phyloP scores from a whole-genome alignment of 2,888 invertebrate species.

The Caenorhabditis virilis region DNA sequence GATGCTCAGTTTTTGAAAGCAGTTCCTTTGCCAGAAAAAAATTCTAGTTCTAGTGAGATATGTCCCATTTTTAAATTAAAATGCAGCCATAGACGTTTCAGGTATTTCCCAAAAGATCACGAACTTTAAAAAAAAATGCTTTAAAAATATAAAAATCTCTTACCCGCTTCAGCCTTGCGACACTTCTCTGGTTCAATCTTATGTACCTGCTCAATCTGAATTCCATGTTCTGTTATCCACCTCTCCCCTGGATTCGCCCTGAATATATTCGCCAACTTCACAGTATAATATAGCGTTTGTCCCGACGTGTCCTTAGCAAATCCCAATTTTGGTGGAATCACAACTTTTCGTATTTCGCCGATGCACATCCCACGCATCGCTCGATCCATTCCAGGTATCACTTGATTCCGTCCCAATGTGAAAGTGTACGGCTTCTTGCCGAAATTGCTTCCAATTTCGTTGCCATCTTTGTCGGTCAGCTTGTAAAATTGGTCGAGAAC shows the following conservation, averaged over 20 bases:
- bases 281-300: conserved; percentile 32
- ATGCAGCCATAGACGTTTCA: too few relatives aligned
- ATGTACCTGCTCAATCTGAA: conserved; percentile 42
- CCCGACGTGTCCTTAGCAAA: conserved; percentile 26
- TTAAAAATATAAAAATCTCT: not conserved
- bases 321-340: conserved; percentile 30
- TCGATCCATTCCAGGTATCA: conserved; percentile 37
- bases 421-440: conserved; percentile 60
- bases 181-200: conserved; percentile 27
- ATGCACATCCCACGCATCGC: conserved; percentile 38
- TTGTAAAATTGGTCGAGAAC: conserved; percentile 60
- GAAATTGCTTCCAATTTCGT: conserved; percentile 62
- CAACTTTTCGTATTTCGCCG: conserved; percentile 31
- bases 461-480: conserved; percentile 57
- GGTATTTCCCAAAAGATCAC: too few relatives aligned
- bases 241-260: conserved; percentile 30
- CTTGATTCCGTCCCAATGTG: conserved; percentile 29
- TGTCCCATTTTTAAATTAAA: too few relatives aligned
- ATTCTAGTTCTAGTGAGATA: too few relatives aligned
- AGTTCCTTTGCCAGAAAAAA: too few relatives aligned
- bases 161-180: conserved; percentile 20
- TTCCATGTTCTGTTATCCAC: conserved; percentile 35
- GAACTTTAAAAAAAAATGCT: not conserved
- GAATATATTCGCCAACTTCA: conserved; percentile 32
- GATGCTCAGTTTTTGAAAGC: too few relatives aligned